Evolutionary conservation across 2,797 vertebrate genomes (phyloP), one percentile per base, ranked within the genome.

Genomic region (Channallabes apus): DNA sequence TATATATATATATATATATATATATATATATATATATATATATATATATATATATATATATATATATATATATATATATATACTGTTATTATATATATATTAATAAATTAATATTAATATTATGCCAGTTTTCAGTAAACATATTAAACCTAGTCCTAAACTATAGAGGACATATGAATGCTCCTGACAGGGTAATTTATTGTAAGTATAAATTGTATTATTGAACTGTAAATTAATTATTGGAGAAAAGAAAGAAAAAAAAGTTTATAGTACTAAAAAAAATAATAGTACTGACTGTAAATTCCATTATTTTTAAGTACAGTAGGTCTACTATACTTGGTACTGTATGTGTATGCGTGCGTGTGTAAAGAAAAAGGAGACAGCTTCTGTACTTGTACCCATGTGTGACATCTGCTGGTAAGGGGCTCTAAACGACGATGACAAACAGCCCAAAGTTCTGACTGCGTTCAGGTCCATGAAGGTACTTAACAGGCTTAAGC

Each of bases 401-500:
- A 72, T 83, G 85, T 86, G 84, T 88, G 89, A 90, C 88, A 86
- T 90, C 89, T 90, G 69, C 89, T 90, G 88, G 89, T 87, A 85
- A 86, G 69, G 56, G 51, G 18, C 58, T 82, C 83, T 80, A 64
- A 69, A 76, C 78, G 61, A 79, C 35, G 62, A 35, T 27, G 17
- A 67, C 56, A 85, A 38, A 58, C 38, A 6, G 8, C 29, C 15
- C 20, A 76, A 58, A 58, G 8, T 9, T 4, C 51, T 58, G 51
- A 58, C 27, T 32, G 73, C 17, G 2, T 76, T 58, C 27, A 76
- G 73, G n/a, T 29, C 7, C 51, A 20, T 72, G n/a, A 24, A 51
- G 38, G 11, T n/a, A n/a, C 38, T n/a, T 18, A 18, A 54, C 15
- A 54, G 29, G n/a, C 27, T 51, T 51, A 51, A 11, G 72, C 72